Percentiles rank a stretch among this genome's conserved stretches.
Conservation (phyloP, 1,140 invertebrate species). For the Lerema accius region DNA sequence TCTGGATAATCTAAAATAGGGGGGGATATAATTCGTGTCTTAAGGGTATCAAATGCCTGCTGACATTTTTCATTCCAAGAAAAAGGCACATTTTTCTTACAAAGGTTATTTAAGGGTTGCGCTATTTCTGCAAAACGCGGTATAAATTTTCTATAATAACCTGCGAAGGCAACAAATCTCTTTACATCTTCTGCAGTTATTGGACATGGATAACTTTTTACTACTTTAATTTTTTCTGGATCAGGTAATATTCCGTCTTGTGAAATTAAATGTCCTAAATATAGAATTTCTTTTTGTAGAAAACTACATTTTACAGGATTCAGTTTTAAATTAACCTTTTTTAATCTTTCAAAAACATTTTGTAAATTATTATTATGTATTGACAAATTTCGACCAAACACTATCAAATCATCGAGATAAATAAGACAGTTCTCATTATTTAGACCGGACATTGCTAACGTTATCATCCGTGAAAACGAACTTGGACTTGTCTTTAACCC, state of each 20-base stretch:
- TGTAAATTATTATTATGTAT: conserved; percentile 58
- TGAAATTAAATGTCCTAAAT: conserved; percentile 72
- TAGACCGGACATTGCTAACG: conserved; percentile 55
- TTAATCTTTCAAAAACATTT: conserved; percentile 41
- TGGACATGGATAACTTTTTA: conserved; percentile 13
- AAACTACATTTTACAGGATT: conserved; percentile 64
- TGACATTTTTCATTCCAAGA: conserved; percentile 5
- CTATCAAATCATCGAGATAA: conserved; percentile 64
- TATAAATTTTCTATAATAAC: conserved; percentile 9
- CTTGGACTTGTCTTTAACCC: conserved; percentile 54
- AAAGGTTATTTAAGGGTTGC: neutral
- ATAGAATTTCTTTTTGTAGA: conserved; percentile 66
- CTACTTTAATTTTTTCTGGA: neutral
- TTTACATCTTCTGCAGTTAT: neutral
- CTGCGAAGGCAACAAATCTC: conserved; percentile 7
- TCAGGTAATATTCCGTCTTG: conserved; percentile 56
- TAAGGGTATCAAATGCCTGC: neutral
- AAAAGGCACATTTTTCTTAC: conserved; percentile 9
- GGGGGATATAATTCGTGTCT: neutral
- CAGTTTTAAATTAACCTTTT: conserved; percentile 60
- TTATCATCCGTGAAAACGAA: conserved; percentile 54
- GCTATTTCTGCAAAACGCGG: conserved; percentile 7
- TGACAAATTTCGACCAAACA: conserved; percentile 58
- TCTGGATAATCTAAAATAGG: neutral
- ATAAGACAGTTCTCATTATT: conserved; percentile 49